phyloP scores from a whole-genome alignment of 2,113 vertebrate species.

The Coreoperca whiteheadi region DNA sequence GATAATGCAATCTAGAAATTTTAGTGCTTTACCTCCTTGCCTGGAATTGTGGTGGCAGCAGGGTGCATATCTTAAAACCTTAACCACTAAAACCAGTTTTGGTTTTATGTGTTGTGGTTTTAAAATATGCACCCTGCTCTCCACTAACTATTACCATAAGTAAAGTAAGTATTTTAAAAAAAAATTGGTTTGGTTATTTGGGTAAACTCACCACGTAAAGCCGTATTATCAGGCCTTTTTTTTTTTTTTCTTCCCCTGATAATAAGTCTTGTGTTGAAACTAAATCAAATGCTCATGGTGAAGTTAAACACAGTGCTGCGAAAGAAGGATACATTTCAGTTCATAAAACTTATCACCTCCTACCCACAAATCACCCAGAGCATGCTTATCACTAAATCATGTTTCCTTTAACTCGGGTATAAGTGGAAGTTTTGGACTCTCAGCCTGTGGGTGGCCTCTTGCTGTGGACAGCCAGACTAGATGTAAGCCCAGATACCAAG shows the following conservation, averaged over 20 bases:
- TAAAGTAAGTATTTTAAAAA: neutral
- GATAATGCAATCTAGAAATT: no score
- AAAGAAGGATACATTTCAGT: neutral
- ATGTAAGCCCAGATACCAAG: slow-evolving; percentile 44
- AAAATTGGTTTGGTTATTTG: neutral
- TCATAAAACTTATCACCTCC: neutral
- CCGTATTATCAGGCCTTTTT: neutral
- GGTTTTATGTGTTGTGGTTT: no score
- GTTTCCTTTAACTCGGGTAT: neutral
- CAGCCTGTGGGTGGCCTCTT: slow-evolving; percentile 39
- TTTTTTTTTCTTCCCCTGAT: neutral
- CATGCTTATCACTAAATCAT: neutral
- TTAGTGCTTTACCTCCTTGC: neutral
- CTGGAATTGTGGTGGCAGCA: neutral
- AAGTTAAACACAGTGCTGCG: neutral
- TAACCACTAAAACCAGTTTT: neutral
- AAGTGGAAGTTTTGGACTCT: slow-evolving; percentile 11
- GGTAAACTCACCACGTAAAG: neutral
- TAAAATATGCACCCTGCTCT: no score
- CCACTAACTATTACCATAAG: neutral
- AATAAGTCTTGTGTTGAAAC: neutral
- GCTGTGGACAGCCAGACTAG: slow-evolving; percentile 33
- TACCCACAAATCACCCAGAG: neutral
- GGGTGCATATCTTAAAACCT: neutral
- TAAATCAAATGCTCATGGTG: neutral